Percentiles rank a stretch among this genome's conserved stretches.
phyloP scores from a whole-genome alignment of 2,797 vertebrate species.

The Gorsachius magnificus region DNA sequence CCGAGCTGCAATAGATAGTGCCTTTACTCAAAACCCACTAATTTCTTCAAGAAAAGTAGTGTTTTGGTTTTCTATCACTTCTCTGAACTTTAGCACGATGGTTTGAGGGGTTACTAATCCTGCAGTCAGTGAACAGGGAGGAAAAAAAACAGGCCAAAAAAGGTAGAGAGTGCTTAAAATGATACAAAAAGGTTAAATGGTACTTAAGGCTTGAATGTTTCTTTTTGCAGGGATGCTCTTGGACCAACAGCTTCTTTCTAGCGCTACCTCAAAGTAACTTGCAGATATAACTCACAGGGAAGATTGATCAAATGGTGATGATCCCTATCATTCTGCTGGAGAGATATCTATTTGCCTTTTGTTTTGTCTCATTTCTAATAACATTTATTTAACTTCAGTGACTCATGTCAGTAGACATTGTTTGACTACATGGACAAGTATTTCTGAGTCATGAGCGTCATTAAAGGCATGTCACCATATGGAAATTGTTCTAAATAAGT shows the following conservation, averaged over 20 bases:
- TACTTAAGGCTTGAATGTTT: conserved; percentile 57
- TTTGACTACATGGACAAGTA: background rate
- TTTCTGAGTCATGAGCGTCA: conserved; percentile 42
- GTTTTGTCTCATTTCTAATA: conserved; percentile 41
- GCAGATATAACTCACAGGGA: conserved; percentile 68
- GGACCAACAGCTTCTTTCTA: conserved; percentile 71
- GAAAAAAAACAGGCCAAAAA: background rate
- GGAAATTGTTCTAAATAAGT: conserved; percentile 57
- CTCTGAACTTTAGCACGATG: background rate
- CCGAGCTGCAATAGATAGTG: conserved; percentile 2
- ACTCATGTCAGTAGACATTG: background rate
- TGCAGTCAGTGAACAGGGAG: background rate
- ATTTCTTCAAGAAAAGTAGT: background rate
- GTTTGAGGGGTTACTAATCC: conserved; percentile 5
- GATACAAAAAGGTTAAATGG: background rate
- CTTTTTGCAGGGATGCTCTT: conserved; percentile 70
- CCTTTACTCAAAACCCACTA: conserved; percentile 15
- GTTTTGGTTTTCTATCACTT: background rate
- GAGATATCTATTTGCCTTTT: conserved; percentile 33
- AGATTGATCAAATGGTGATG: conserved; percentile 60
- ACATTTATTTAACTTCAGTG: conserved; percentile 43
- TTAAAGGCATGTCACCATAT: conserved; percentile 47
- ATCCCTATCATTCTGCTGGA: conserved; percentile 55
- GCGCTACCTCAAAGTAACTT: conserved; percentile 70
- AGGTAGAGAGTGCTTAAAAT: background rate